Base-by-base conservation (phyloP, 2,888 invertebrate genomes). In the Perdita meconis region DNA sequence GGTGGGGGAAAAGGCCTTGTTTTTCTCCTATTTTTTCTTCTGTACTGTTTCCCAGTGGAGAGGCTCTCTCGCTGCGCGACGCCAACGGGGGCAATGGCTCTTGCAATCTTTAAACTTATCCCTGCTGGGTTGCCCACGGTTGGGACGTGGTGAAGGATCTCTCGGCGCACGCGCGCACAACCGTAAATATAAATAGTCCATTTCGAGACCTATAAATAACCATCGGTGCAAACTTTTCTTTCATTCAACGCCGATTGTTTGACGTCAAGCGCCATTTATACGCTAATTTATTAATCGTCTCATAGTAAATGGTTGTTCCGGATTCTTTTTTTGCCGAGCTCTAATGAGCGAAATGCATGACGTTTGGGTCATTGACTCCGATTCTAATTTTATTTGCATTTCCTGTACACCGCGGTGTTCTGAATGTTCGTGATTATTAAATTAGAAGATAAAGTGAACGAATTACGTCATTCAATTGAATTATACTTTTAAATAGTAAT, bases 31-130 rank as follows among this genome's bases (percentile, higher is more conserved):
- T n/a, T 65, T 51, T 71, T 67, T 60, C 53, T 26, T 61, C 24
- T 51, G 44, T 24, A 19, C 40, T 44, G 42, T 73, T 76, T 72
- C 34, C 57, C 59, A 51, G 50, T 50, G 61, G 53, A 64, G 63
- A 64, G 74, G 63, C 51, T 51, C 51, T 51, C 59, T 63, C 53
- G 30, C 22, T 66, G 40, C 26, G 53, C 64, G 57, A 67, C 80
- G 50, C 53, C 69, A 53, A 67, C 67, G 74, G 61, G 81, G 81
- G 83, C 83, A 83, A 81, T 83, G 73, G 57, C 83, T 82, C 69
- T 53, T 81, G 56, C 69, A 76, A 83, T 83, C 78, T 73, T 75
- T 70, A 75, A 61, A 70, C 74, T 53, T 60, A 65, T 69, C 55
- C 71, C 56, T 57, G n/a, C 24, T 36, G 56, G 53, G 63, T 63